Base-by-base conservation (phyloP, 2,113 vertebrate species). In the Astur gentilis region DNA sequence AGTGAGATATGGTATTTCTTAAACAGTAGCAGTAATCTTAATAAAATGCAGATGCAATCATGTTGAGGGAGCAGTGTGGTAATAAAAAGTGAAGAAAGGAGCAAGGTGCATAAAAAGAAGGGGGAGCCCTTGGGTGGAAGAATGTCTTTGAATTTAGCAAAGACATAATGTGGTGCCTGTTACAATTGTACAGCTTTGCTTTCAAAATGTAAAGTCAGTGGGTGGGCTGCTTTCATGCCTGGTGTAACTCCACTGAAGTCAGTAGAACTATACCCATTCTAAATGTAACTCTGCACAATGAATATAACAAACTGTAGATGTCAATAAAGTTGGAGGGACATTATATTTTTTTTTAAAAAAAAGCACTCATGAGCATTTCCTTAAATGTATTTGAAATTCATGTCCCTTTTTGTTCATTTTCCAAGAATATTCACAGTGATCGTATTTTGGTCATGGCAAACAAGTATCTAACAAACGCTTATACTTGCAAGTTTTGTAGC, bases 81-180 rank as follows among this genome's bases (percentile, higher is more conserved):
- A 95, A 96, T 90, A 96, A 95, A 91, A 95, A 79, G 32, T 64
- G 64, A 97, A 87, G 71, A 96, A 95, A 95, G 18, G 16, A 92
- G 44, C 21, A 97, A 93, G 84, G 81, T 94, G 58, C 54, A 73
- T 66, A 31, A 78, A 94, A 95, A 95, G 60, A 89, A 47, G 11
- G 65, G 50, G 57, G 81, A 94, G 70, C 62, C 76, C 31, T 91
- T 3, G 10, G 40, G 70, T 96, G 34, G 70, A 91, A 94, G 89
- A 87, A 94, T 84, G 65, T 40, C 69, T 93, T 76, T 87, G 84
- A 92, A 91, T 95, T 93, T 77, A 89, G 86, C 57, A 89, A 81
- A 95, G 90, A 71, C 86, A 44, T 93, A 92, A 91, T 69, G 83
- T 82, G 77, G 49, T 5, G 49, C 79, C 83, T 84, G 65, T 57